Evolutionary conservation across 2,888 invertebrate species (phyloP), one percentile per base, ranked within the genome.

Genomic region (Acanthosepion esculentum): DNA sequence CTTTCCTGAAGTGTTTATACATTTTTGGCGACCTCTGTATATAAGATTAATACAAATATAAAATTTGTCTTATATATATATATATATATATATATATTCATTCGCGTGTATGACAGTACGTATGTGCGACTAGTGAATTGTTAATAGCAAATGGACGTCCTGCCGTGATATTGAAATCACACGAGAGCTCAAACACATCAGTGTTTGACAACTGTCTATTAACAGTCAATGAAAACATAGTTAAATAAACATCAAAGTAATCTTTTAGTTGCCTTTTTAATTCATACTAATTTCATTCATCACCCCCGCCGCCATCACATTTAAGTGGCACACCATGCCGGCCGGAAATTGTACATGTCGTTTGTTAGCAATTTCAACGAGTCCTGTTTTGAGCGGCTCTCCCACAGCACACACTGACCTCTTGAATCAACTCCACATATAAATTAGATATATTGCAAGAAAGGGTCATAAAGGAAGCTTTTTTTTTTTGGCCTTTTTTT

Each of bases 181-280:
- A 78, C 15, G 15, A 78, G 78, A 15, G 33, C 33, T 78, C 78
- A 78, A 78, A 78, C 10, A 10, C 15, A 78, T 33, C 78, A n/a
- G 78, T n/a, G 78, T 78, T 78, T 33, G 78, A 78, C 59, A 59
- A 59, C 59, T 26, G 59, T 59, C 23, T 59, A 59, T 78, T 78
- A 78, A 78, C n/a, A n/a, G 78, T 78, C 78, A 78, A 78, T 78
- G 12, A 78, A 78, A 78, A n/a, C 78, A 33, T 78, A 5, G 78
- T 33, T 78, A 78, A 78, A 78, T 78, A 78, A 78, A 78, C 78
- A 78, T 78, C 78, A 78, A 78, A 78, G 78, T 78, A n/a, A 33
- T 78, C 78, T n/a, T 12, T 18, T 78, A n/a, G 78, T 15, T 78
- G n/a, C 78, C 78, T n/a, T 59, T 59, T 59, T 59, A 20, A 59